These are phyloP conservation scores for Hiodon alosoides DNA, from an alignment of 2,113 vertebrate species.

Conservation along the genomic window DNA sequence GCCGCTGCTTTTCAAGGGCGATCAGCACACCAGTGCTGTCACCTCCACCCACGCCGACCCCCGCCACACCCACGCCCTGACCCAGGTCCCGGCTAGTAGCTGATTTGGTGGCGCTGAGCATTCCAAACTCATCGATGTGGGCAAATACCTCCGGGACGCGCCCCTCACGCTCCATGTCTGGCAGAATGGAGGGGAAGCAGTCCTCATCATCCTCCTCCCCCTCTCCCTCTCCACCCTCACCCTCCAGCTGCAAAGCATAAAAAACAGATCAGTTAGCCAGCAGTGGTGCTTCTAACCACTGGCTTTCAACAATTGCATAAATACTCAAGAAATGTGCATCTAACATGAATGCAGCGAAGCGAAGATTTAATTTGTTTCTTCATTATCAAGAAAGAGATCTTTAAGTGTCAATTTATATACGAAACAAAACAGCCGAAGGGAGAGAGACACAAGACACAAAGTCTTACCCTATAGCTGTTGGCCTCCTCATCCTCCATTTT, in stretches of 20 bases:
- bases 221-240: conserved; percentile 42
- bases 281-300: neutral
- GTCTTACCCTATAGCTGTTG: conserved; percentile 59
- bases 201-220: conserved; percentile 78
- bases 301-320: neutral
- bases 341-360: too few relatives aligned
- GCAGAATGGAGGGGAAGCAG: conserved; percentile 80
- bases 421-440: neutral
- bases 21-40: conserved; percentile 74
- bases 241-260: conserved; percentile 42
- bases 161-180: conserved; percentile 76
- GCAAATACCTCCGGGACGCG: conserved; percentile 71
- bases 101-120: conserved; percentile 71
- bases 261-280: neutral
- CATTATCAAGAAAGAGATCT: neutral
- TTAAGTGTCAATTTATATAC: neutral
- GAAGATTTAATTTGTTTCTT: too few relatives aligned
- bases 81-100: conserved; percentile 47
- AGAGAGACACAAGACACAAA: too few relatives aligned
- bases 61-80: conserved; percentile 2
- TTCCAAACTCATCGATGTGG: conserved; percentile 76
- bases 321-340: too few relatives aligned
- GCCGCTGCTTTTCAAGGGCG: conserved; percentile 80
- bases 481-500: conserved; percentile 84
- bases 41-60: conserved; percentile 43